Percentiles rank a stretch among this genome's conserved stretches.
Conservation (phyloP, 2,113 vertebrate species). For the Neomonachus schauinslandi region DNA sequence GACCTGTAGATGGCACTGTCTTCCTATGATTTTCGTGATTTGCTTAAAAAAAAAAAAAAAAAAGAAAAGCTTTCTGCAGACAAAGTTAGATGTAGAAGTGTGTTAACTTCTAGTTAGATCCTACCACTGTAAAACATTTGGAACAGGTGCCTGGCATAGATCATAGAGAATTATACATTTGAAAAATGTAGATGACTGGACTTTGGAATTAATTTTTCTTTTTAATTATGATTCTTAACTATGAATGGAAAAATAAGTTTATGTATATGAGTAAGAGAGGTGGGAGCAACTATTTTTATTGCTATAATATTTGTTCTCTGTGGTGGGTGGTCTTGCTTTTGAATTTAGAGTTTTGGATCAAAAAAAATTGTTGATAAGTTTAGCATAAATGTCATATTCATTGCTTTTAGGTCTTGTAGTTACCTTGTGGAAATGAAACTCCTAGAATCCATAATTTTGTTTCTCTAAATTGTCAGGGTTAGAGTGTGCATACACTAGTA, state of each 20-base stretch:
- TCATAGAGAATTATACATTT: background rate
- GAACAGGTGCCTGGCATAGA: background rate
- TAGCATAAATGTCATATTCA: conserved; percentile 12
- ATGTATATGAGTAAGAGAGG: background rate
- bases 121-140: conserved; percentile 21
- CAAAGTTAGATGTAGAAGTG: background rate
- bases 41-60: background rate
- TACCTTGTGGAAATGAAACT: background rate
- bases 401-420: conserved; percentile 31
- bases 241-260: conserved; percentile 4
- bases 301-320: conserved; percentile 31
- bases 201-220: background rate
- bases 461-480: conserved; percentile 5
- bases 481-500: background rate
- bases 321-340: background rate
- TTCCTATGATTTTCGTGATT: conserved; percentile 64
- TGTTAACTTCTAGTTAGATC: conserved; percentile 13
- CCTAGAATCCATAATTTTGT: background rate
- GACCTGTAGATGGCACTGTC: conserved; percentile 75
- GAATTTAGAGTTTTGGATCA: background rate
- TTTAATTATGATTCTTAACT: conserved; percentile 7
- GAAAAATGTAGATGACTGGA: background rate
- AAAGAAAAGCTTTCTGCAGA: background rate
- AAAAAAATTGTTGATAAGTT: background rate
- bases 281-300: conserved; percentile 41